phyloP scores from a whole-genome alignment of 2,888 invertebrate genomes.

The Harpalus rufipes region DNA sequence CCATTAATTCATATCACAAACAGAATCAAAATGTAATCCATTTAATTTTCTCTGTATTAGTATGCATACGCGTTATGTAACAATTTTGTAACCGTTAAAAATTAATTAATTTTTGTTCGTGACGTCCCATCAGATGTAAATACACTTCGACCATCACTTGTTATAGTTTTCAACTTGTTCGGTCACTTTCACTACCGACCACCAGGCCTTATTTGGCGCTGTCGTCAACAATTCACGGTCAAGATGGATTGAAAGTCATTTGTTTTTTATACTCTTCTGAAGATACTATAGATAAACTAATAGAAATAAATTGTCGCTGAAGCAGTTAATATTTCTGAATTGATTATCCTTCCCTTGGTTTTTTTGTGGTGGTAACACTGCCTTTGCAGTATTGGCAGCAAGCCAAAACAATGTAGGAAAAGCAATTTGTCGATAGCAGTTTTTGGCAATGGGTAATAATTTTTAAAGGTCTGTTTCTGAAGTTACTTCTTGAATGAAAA shows the following conservation, averaged over 20 bases:
- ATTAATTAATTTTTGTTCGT: slow-evolving; percentile 48
- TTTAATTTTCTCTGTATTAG: background rate
- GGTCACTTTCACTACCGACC: slow-evolving; percentile 72
- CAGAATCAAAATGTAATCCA: background rate
- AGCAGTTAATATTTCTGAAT: no score
- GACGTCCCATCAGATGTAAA: slow-evolving; percentile 19
- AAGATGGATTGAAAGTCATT: slow-evolving; percentile 55
- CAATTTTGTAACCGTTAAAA: slow-evolving; percentile 45
- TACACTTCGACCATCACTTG: background rate
- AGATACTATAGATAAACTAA: background rate
- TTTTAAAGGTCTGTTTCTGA: background rate
- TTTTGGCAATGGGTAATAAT: background rate
- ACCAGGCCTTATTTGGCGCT: slow-evolving; percentile 73
- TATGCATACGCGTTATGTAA: slow-evolving; percentile 32
- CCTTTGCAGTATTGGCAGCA: background rate
- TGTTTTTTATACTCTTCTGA: background rate
- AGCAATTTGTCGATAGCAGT: background rate
- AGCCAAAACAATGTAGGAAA: background rate
- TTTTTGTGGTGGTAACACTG: background rate
- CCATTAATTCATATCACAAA: background rate
- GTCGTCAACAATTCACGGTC: slow-evolving; percentile 71
- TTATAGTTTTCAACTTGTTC: slow-evolving; percentile 58
- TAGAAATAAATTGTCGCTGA: background rate
- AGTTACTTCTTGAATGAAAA: background rate
- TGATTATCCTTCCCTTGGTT: background rate